Base-by-base conservation (phyloP, 1,140 invertebrate genomes). In the Triops longicaudatus region DNA sequence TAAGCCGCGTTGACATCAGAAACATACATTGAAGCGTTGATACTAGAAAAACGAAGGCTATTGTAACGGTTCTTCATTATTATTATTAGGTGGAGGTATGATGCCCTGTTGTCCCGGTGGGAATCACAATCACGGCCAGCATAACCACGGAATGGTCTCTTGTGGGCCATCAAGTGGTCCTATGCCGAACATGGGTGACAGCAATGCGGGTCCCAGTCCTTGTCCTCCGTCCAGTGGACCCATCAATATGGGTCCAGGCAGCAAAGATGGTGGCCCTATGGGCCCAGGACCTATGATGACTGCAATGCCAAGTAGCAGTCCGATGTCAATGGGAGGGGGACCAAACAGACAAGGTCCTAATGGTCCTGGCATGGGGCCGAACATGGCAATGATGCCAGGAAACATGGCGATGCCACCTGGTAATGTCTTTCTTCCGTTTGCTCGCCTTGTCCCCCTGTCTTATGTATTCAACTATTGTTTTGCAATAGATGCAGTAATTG, bases 321-420 rank as follows among this genome's bases (percentile, higher is more conserved):
- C 80, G 26, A 75, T 77, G 78, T 76, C 44, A 14, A 79, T 79
- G 77, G 81, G 80, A 71, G 81, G 81, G 12, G 80, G 80, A 5
- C 80, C 79, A 76, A 79, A 76, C 11, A 72, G 72, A 44, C 77
- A 76, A 74, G 79, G 79, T 50, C 79, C 74, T 26, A 63, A 76
- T 73, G 50, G 76, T 71, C 41, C 74, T 78, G 79, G 75, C 12
- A 78, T 73, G 28, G 77, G 79, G 28, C 80, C 80, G 12, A 72
- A 44, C 17, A 77, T 72, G 75, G 78, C 78, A 22, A 80, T 81
- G 79, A 81, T 81, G 81, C 79, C 78, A 26, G 79, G 80, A 63
- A 77, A 74, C 72, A 77, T 77, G 72, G 43, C 63, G 37, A 77
- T 77, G 76, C 71, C 76, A 41, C 72, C 27, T 73, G 76, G 76